Evolutionary conservation across 2,797 vertebrate species (phyloP), one percentile per base, ranked within the genome.

Genomic region (Takifugu ocellatus): DNA sequence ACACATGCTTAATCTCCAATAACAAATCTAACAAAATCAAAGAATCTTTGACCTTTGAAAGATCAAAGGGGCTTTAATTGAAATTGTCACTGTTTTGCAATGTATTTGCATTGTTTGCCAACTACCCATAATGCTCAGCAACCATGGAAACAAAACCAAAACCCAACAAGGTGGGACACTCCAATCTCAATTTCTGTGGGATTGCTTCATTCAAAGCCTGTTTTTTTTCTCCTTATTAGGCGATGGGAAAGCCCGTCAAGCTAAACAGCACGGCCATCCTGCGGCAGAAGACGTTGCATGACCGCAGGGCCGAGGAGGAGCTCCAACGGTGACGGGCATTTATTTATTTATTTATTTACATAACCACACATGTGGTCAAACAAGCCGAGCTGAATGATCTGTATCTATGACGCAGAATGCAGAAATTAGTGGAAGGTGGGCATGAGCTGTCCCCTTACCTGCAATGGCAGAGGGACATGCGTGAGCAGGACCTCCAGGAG

Each of bases 241-340:
- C 60, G 12, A 84, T 88, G 62, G 89, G 60, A 16, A 45, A 83
- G 68, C 89, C 93, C 0, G 84, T 96, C 72, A 95, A 92, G 86
- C 84, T 98, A 70, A 99, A 98, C 76, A 87, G 90, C 1, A 90
- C 96, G 0, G 87, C 93, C 60, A 92, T 96, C 74, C 81, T 96
- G 68, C 91, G 96, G 52, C 92, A 94, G 71, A 88, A 87, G 46
- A 93, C 92, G 27, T 82, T 96, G n/a, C 91, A 92, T 75, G 89
- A 93, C 66, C 90, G 88, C 17, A 89, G 91, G 79, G 74, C 90
- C 77, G 92, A 96, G 72, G 83, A 92, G 49, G 94, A 96, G 60
- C 77, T 95, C 33, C 87, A 87, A 64, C 94, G 93, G 96, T 98
- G 29, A 14, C 36, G 29, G 4, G 50, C 44, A 21, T 59, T 25